Evolutionary conservation across 2,113 vertebrate genomes (phyloP).

Genomic region (Heliornis fulica): DNA sequence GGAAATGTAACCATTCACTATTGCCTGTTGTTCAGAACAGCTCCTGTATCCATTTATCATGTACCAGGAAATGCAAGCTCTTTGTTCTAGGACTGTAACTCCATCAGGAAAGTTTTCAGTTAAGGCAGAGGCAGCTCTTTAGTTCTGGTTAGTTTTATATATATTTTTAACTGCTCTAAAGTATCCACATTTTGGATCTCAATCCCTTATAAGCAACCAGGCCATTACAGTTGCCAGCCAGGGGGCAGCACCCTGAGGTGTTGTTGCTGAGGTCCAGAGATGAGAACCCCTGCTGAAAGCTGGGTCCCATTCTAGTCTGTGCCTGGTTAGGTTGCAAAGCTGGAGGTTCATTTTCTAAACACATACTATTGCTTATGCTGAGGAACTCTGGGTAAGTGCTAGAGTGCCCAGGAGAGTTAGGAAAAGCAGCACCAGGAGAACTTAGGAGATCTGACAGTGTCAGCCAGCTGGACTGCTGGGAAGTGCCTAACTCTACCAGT

Average conservation of each 20-base stretch:
- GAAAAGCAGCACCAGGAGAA: neutral
- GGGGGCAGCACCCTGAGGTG: neutral
- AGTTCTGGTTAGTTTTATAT: neutral
- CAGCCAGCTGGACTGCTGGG: neutral
- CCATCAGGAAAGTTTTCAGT: neutral
- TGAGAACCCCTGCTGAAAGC: neutral
- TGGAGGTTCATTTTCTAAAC: neutral
- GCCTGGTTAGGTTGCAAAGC: neutral
- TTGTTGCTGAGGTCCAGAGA: neutral
- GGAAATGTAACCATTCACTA: conserved; percentile 24
- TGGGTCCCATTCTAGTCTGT: neutral
- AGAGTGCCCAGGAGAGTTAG: neutral
- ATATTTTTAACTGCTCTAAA: neutral
- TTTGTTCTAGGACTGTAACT: neutral
- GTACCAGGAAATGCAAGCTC: neutral
- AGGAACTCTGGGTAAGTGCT: neutral
- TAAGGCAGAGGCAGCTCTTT: neutral
- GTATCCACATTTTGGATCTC: neutral
- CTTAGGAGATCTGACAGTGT: neutral
- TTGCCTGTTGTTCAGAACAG: conserved; percentile 36
- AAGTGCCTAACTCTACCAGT: neutral
- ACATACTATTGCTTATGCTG: neutral
- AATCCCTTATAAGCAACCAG: neutral
- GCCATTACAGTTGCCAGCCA: neutral
- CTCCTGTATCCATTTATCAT: conserved; percentile 21